Evolutionary conservation across 2,888 invertebrate species (phyloP).

Genomic region (Ectropis crepuscularia): DNA sequence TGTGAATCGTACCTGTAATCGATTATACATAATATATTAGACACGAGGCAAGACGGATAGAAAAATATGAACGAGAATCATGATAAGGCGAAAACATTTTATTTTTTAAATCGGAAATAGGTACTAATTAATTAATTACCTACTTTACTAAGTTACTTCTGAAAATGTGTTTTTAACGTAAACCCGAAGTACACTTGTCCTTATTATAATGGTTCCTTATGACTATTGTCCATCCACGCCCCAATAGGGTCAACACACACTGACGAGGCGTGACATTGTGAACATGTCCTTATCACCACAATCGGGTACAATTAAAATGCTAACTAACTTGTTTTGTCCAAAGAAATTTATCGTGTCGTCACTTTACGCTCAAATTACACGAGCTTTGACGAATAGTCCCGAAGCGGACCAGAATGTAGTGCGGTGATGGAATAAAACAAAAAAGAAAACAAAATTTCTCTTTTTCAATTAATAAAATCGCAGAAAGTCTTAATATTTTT

Average conservation of each 20-base stretch:
- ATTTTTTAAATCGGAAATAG: no score
- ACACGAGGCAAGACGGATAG: no score
- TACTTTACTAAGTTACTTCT: neutral
- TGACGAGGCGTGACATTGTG: slow-evolving; percentile 67
- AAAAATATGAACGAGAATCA: no score
- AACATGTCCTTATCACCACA: slow-evolving; percentile 61
- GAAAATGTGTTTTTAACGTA: no score
- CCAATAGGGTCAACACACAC: slow-evolving; percentile 38
- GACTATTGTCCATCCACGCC: slow-evolving; percentile 15
- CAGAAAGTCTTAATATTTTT: neutral
- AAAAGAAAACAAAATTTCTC: neutral
- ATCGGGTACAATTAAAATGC: slow-evolving; percentile 68
- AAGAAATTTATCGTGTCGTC: slow-evolving; percentile 58
- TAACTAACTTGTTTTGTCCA: slow-evolving; percentile 70
- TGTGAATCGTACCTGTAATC: no score
- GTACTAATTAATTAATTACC: neutral
- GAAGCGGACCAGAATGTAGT: slow-evolving; percentile 30
- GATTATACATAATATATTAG: no score
- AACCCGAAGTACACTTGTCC: neutral
- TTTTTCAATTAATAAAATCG: slow-evolving; percentile 2
- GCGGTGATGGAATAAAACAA: neutral
- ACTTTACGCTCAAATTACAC: slow-evolving; percentile 41
- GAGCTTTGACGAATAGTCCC: slow-evolving; percentile 52
- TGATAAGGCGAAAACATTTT: no score
- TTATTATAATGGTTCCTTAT: slow-evolving; percentile 28